Evolutionary conservation across 92 coral and sea anemone species (phyloP), one percentile per base, ranked within the genome.

Genomic region (Chrysogorgia sp.): DNA sequence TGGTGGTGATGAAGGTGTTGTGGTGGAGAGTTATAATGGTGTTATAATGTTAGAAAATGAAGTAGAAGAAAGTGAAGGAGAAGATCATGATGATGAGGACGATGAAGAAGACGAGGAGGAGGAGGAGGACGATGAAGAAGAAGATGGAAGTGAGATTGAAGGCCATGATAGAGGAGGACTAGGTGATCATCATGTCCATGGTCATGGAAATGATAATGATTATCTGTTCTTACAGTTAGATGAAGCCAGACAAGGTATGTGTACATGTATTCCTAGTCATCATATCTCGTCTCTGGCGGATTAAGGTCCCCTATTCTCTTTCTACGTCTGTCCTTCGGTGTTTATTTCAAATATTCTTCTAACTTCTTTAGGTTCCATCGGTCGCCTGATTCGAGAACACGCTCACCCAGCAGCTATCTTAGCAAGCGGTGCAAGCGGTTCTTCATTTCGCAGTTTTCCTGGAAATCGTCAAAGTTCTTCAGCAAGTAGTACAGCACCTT

Each of bases 91-190:
- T 1, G 88, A 86, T 21, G 93, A 90, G 17, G 93, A 93, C 37
- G 97, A 93, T 22, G 93, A 92, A 1, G 97, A 89, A 19, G 98
- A 88, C 3, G 92, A 88, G 1, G 93, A 91, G 10, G 92, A 88
- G 0, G 93, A 87, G 19, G 96, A 90, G 13, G 98, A 94, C 3
- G 97, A 86, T 43, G 96, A 92, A 17, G 98, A 94, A 9, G 96
- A 86, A 40, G 98, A 96, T 13, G 93, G 97, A 37, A 92, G 92
- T 67, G 93, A 89, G 70, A 86, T 91, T 83, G 97, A 92, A 35
- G 97, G 89, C 30, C 93, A 91, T 32, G 88, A 90, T 17, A 81
- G 85, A 40, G n/a, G 91, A 91, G 35, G 78, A 71, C 81, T 94
- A 76, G 83, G 87, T 82, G 96, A 83, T 25, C 94, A 89, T n/a